phyloP scores from a whole-genome alignment of 2,113 vertebrate species.

The Oreochromis aureus region DNA sequence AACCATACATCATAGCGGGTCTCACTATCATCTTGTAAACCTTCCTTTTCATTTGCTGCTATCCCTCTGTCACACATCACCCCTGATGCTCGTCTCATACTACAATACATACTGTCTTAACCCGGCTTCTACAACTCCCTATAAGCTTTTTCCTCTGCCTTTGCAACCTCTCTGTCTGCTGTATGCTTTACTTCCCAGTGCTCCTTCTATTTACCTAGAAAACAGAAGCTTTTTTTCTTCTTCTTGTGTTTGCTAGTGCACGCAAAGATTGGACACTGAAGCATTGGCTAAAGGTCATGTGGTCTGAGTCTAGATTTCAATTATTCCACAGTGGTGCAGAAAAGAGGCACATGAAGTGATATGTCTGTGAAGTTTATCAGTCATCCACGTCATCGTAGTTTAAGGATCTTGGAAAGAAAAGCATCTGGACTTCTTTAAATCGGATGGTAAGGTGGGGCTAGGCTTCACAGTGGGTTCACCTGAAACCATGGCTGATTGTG shows the following conservation, averaged over 20 bases:
- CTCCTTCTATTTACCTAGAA: background rate
- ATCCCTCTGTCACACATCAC: background rate
- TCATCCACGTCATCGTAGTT: background rate
- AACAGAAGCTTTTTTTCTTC: background rate
- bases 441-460: background rate
- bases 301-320: background rate
- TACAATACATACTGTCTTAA: background rate
- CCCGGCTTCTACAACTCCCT: background rate
- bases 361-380: background rate
- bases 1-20: background rate
- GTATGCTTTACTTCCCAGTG: background rate
- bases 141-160: rapidly evolving
- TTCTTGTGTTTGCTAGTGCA: background rate
- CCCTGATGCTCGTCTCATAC: background rate
- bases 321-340: background rate
- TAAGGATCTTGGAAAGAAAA: background rate
- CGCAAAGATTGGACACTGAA: background rate
- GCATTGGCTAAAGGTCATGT: background rate
- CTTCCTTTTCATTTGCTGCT: no score
- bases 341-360: background rate
- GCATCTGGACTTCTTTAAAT: background rate
- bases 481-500: background rate
- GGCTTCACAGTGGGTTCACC: background rate
- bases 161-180: background rate
- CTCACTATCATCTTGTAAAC: background rate